Evolutionary conservation across 2,888 invertebrate genomes (phyloP).

Genomic region (Sinodicranocentrus sp.): DNA sequence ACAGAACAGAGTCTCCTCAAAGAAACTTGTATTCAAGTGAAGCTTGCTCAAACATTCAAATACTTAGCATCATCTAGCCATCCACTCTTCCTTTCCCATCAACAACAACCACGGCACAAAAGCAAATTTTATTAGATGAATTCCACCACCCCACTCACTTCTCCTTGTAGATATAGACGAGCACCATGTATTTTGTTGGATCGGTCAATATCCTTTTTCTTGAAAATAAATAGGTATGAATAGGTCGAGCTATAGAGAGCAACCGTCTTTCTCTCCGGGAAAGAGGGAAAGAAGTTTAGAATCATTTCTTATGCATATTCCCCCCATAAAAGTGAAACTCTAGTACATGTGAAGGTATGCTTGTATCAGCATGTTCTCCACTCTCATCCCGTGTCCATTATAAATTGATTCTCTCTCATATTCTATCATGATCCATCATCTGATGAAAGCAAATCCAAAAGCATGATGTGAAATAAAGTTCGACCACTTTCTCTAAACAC

Average conservation of each 20-base stretch:
- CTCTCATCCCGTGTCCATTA: slow-evolving; percentile 70
- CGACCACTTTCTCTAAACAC: slow-evolving; percentile 51
- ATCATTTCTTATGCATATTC: slow-evolving; percentile 64
- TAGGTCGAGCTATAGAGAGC: slow-evolving; percentile 21
- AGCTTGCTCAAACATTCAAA: slow-evolving; percentile 52
- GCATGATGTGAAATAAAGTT: slow-evolving; percentile 60
- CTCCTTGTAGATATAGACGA: not conserved
- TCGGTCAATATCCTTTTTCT: slow-evolving; percentile 64
- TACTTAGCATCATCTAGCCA: slow-evolving; percentile 68
- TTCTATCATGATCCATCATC: slow-evolving; percentile 76
- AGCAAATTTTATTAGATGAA: slow-evolving; percentile 76
- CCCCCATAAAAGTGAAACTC: slow-evolving; percentile 24
- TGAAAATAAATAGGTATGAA: slow-evolving; percentile 54
- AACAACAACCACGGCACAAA: slow-evolving; percentile 64
- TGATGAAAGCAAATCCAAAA: slow-evolving; percentile 71
- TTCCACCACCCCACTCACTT: slow-evolving; percentile 69
- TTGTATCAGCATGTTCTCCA: slow-evolving; percentile 12
- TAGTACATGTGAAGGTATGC: not conserved
- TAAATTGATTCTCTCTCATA: slow-evolving; percentile 75
- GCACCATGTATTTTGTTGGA: slow-evolving; percentile 30
- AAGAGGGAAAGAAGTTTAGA: slow-evolving; percentile 30
- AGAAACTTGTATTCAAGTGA: slow-evolving; percentile 38
- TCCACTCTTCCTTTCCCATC: slow-evolving; percentile 67
- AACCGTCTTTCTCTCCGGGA: slow-evolving; percentile 22
- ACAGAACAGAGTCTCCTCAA: slow-evolving; percentile 35